These are phyloP conservation scores for Selenia dentaria DNA, from an alignment of 2,888 invertebrate genomes.

Conservation along the genomic window DNA sequence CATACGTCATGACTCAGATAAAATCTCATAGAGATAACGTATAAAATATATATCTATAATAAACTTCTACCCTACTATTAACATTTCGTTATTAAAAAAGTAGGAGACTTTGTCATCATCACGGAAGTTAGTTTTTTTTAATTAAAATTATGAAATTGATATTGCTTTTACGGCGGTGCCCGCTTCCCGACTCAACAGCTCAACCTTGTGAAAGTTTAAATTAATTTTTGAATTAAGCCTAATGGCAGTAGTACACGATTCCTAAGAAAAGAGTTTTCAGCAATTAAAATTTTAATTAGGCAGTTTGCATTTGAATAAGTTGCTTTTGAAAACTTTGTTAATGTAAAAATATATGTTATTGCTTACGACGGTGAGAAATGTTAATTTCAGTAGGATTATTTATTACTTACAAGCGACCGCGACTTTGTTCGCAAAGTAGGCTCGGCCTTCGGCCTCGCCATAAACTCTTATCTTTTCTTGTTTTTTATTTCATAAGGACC, in stretches of 20 bases:
- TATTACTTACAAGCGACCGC: no score
- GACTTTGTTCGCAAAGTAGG: no score
- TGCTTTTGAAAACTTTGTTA: not conserved
- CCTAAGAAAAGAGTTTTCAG: slow-evolving; percentile 78
- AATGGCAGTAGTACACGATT: slow-evolving; percentile 80
- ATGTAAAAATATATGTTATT: no score
- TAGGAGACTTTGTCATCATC: slow-evolving; percentile 83
- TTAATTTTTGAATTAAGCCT: slow-evolving; percentile 84
- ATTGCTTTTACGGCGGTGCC: slow-evolving; percentile 78
- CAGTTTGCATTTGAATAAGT: slow-evolving; percentile 14
- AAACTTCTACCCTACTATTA: slow-evolving; percentile 64
- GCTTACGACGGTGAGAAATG: no score
- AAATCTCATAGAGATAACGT: no score
- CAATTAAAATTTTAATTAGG: slow-evolving; percentile 75
- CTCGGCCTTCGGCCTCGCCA: no score
- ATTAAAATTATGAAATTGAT: slow-evolving; percentile 86
- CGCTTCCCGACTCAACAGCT: slow-evolving; percentile 73
- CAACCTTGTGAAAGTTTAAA: slow-evolving; percentile 83
- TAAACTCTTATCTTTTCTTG: no score
- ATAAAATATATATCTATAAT: no score
- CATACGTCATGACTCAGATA: no score
- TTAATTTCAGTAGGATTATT: no score
- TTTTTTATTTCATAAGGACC: no score
- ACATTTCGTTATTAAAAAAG: slow-evolving; percentile 85
- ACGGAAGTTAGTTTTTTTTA: slow-evolving; percentile 83